A percentile compares a stretch with the other conserved stretches of the same genome.
Conservation (phyloP, 2,888 invertebrate species). For the Leptothorax acervorum region DNA sequence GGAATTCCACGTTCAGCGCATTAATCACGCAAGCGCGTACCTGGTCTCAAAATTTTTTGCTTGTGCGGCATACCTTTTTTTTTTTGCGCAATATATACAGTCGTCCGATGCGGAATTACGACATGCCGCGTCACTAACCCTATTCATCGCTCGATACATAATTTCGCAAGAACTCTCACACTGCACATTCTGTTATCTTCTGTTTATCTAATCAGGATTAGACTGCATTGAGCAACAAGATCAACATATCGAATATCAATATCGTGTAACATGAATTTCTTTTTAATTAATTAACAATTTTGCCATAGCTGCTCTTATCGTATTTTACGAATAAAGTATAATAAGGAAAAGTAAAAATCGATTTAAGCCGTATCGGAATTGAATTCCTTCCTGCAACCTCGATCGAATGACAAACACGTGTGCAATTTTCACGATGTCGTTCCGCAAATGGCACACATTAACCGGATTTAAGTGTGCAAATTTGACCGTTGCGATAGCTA, state of each 20-base stretch:
- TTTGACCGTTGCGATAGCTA: conserved; percentile 68
- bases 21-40: conserved; percentile 47
- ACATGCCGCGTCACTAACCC: conserved; percentile 31
- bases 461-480: conserved; percentile 69
- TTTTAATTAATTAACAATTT: not conserved
- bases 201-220: conserved; percentile 27
- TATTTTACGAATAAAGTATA: not conserved
- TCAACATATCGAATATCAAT: not conserved
- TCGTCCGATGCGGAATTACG: conserved; percentile 25
- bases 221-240: not conserved
- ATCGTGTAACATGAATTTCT: not conserved
- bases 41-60: conserved; percentile 44
- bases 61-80: conserved; percentile 34
- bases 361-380: conserved; percentile 5
- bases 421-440: conserved; percentile 75
- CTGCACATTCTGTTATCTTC: conserved; percentile 18
- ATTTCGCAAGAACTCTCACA: conserved; percentile 26
- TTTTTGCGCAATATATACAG: conserved; percentile 42
- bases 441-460: conserved; percentile 75
- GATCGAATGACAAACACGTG: conserved; percentile 71
- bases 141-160: conserved; percentile 40
- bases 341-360: not conserved
- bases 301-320: not conserved
- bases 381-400: not conserved
- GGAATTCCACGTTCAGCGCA: conserved; percentile 42